Percentiles rank a stretch among this genome's conserved stretches.
Evolutionary conservation across 2,113 vertebrate genomes (phyloP).

Genomic region (Saimiri boliviensis): DNA sequence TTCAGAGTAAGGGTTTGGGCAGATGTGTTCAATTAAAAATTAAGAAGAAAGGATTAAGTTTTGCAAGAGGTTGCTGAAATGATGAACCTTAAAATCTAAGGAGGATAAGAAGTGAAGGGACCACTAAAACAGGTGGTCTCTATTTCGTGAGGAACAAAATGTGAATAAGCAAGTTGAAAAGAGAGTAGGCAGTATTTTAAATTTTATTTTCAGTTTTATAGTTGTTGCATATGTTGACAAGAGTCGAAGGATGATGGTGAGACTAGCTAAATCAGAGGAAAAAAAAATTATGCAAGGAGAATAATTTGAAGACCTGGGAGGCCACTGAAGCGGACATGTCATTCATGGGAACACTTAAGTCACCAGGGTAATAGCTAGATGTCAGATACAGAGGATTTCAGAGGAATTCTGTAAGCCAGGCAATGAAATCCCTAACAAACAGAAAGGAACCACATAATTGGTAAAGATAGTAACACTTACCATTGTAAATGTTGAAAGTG

Average conservation of each 20-base stretch:
- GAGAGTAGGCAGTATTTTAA: not conserved
- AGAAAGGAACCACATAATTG: not conserved
- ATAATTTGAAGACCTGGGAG: not conserved
- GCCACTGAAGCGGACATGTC: not conserved
- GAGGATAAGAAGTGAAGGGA: not conserved
- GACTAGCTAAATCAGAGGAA: not conserved
- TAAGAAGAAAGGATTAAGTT: not conserved
- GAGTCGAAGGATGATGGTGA: not conserved
- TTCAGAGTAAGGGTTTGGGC: not conserved
- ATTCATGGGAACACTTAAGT: not conserved
- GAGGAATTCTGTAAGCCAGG: not conserved
- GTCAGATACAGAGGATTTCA: not conserved
- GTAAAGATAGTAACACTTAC: not conserved
- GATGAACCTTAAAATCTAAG: not conserved
- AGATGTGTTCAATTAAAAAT: conserved; percentile 38
- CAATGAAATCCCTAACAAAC: not conserved
- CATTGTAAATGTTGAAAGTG: not conserved
- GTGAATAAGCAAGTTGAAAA: not conserved
- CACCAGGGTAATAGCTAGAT: not conserved
- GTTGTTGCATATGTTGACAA: not conserved
- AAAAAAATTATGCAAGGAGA: not conserved
- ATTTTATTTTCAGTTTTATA: not conserved
- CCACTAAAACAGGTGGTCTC: not conserved
- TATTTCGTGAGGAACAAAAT: not conserved
- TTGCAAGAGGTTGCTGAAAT: not conserved